phyloP scores from a whole-genome alignment of 2,888 invertebrate species.

The Camptogramma bilineatum region DNA sequence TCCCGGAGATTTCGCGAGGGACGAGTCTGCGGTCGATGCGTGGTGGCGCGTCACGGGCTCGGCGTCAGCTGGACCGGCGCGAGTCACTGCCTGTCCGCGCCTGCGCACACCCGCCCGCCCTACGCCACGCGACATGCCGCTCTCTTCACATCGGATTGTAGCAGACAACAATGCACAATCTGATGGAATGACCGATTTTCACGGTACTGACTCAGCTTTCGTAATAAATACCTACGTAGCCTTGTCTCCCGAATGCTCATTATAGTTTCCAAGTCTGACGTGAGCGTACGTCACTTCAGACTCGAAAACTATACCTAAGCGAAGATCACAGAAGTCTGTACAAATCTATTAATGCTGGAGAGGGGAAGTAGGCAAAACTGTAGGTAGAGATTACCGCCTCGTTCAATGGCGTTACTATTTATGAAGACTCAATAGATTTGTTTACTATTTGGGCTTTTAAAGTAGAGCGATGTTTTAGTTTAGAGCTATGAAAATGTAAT shows the following conservation, averaged over 20 bases:
- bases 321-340: not conserved
- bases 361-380: not conserved
- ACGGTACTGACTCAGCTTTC: conserved; percentile 41
- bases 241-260: conserved; percentile 39
- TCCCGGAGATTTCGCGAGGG: conserved; percentile 56
- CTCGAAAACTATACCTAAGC: not conserved
- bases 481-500: conserved; percentile 53
- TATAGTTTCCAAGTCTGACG: conserved; percentile 44
- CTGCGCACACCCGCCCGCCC: conserved; percentile 69
- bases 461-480: conserved; percentile 39
- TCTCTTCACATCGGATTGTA: conserved; percentile 39
- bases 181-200: conserved; percentile 21
- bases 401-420: not conserved
- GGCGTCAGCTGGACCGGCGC: conserved; percentile 74
- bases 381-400: not conserved
- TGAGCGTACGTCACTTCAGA: conserved; percentile 16
- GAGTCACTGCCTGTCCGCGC: conserved; percentile 68
- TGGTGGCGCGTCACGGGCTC: conserved; percentile 67
- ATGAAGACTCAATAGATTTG: not conserved
- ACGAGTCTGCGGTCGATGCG: conserved; percentile 66
- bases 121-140: conserved; percentile 43
- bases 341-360: not conserved
- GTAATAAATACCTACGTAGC: conserved; percentile 42
- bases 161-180: conserved; percentile 28
- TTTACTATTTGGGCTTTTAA: not conserved